Percentiles rank a stretch among this genome's conserved stretches.
Evolutionary conservation across 2,888 invertebrate species (phyloP).

Genomic region (Buathra laborator): DNA sequence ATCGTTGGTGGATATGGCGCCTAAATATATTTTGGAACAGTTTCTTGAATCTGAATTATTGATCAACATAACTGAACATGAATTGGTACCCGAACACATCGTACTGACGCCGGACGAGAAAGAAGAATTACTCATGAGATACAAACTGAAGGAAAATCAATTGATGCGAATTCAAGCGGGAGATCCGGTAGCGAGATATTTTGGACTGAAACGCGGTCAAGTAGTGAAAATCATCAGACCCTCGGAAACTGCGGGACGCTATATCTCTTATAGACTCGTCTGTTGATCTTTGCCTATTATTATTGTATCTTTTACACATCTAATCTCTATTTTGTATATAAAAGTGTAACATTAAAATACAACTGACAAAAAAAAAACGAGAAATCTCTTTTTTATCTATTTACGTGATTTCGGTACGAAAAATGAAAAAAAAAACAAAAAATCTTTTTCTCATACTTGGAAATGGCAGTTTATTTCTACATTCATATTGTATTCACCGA

Average conservation of each 20-base stretch:
- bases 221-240: slow-evolving; percentile 99
- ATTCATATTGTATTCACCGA: slow-evolving; percentile 66
- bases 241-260: slow-evolving; percentile 99
- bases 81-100: slow-evolving; percentile 99
- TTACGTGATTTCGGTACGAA: neutral
- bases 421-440: neutral
- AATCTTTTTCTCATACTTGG: slow-evolving; percentile 35
- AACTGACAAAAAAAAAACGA: slow-evolving; percentile 1
- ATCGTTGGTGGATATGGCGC: slow-evolving; percentile 98
- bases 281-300: slow-evolving; percentile 86
- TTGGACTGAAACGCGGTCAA: slow-evolving; percentile 99
- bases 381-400: neutral
- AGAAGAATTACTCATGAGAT: slow-evolving; percentile 96
- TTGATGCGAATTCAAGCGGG: slow-evolving; percentile 99
- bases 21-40: slow-evolving; percentile 99
- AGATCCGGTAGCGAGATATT: slow-evolving; percentile 99
- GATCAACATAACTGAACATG: slow-evolving; percentile 99
- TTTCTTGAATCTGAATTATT: slow-evolving; percentile 97
- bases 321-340: slow-evolving; percentile 65
- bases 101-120: slow-evolving; percentile 99
- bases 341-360: slow-evolving; percentile 40
- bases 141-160: slow-evolving; percentile 99
- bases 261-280: slow-evolving; percentile 98
- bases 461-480: slow-evolving; percentile 74
- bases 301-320: too few species aligned